Base-by-base conservation (phyloP, 2,797 vertebrate species). In the Loriculus beryllinus region DNA sequence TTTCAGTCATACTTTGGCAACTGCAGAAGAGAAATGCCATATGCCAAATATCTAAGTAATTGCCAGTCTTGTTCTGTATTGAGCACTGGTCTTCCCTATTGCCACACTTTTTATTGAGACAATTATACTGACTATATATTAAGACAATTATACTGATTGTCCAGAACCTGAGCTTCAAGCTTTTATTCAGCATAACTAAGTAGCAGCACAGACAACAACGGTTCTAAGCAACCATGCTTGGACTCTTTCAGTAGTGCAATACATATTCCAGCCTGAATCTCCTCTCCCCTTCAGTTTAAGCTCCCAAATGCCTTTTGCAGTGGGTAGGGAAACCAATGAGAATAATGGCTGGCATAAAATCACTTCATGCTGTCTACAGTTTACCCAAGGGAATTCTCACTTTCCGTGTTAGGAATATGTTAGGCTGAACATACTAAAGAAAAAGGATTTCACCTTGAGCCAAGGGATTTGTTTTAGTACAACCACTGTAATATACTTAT, bases 1-100 rank as follows among this genome's bases (percentile, higher is more conserved):
- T 91, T 91, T 92, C 75, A 86, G 75, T 71, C 63, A 82, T 89
- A 88, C 31, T 13, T 48, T 70, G 67, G 86, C 63, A 86, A 78
- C 28, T 59, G 48, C 3, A 42, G 85, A 92, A 87, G 62, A 94
- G 62, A 81, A 85, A 89, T 75, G 54, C 21, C 29, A 25, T 47
- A 75, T 85, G 48, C 33, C 35, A 72, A 81, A 23, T 54, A 75
- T 20, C 31, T 78, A 64, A 88, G 71, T 25, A 82, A 62, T 49
- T 65, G 52, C 29, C 49, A 71, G 76, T 57, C 22, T 33, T 68
- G 15, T 26, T 70, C 14, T 29, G 74, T 60, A 29, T 5, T 64
- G 75, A 85, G 35, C 45, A 33, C 20, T 49, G 23, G 9, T 57
- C 68, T 88, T 84, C 60, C 29, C 52, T 71, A n/a, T 43, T 62